A percentile compares a stretch with the other conserved stretches of the same genome.
phyloP scores from a whole-genome alignment of 2,888 invertebrate species.

The Heliconius cydno region DNA sequence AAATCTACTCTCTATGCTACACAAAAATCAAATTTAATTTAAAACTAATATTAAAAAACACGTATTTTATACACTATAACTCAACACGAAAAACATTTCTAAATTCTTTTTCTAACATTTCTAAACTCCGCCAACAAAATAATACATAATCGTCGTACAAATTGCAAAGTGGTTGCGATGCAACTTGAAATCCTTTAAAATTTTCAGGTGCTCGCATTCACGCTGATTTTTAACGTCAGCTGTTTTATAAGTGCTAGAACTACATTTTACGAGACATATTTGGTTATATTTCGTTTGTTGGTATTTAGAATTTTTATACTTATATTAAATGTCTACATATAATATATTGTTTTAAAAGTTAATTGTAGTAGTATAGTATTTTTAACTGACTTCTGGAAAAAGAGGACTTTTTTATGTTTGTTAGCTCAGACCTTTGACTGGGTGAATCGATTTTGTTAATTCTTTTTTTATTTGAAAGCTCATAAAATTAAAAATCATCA shows the following conservation, averaged over 20 bases:
- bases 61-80: background rate
- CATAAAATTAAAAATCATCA: constrained; percentile 58
- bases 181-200: constrained; percentile 17
- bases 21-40: no score
- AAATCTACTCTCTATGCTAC: no score
- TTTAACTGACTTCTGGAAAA: no score
- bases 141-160: constrained; percentile 13
- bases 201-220: constrained; percentile 10
- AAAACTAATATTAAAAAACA: background rate
- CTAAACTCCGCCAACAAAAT: background rate
- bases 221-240: constrained; percentile 24
- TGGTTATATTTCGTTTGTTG: background rate
- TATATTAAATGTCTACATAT: background rate
- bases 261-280: constrained; percentile 3
- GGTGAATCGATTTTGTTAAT: no score
- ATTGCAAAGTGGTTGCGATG: constrained; percentile 17
- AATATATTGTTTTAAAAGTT: background rate
- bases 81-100: background rate
- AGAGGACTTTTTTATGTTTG: no score
- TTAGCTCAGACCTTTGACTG: no score
- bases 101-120: no score
- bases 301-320: background rate
- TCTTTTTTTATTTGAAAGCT: no score
- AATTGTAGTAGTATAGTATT: background rate
- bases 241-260: constrained; percentile 11